Evolutionary conservation across 2,797 vertebrate species (phyloP), one percentile per base, ranked within the genome.

Genomic region (Lacerta agilis): DNA sequence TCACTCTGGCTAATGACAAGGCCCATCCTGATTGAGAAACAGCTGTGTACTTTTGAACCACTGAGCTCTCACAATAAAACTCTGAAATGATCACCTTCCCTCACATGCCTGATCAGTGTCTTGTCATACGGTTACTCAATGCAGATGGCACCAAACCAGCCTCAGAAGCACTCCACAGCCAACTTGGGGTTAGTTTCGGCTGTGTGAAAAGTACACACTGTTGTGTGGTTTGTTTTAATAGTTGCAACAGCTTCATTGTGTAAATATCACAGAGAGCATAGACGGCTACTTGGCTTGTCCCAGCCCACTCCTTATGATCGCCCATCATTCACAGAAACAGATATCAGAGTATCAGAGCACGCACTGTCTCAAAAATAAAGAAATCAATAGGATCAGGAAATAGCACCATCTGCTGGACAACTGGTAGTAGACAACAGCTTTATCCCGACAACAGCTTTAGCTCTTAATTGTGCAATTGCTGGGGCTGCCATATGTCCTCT

Each of bases 321-420:
- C 86, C 64, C 33, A 43, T 41, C 1, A 13, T 38, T 29, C 18
- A n/a, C 29, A 80, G 64, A 0, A 61, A 17, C 27, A 64, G 9
- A 20, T 18, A 0, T 0, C 0, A 15, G 20, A 58, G 36, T 18
- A 0, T 0, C 0, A 15, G 20, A 58, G 36, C 15, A 15, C 25
- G 1, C 25, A 11, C 0, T 36, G 25, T 9, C 29, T 6, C 5
- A 0, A 6, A 66, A 61, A 85, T 73, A 55, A 71, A 72, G 25
- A 67, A 6, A 36, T 58, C 27, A 29, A 79, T 27, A 92, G 90
- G 45, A 72, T 76, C 94, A 92, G 86, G 89, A 92, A 94, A 87
- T 87, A 92, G 90, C 86, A 91, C 97, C 96, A 96, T 90, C 96
- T 96, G 58, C 89, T 96, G 97, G 94, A 87, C 1, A 64, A 4